These are phyloP conservation scores for Ophraella communa DNA, from an alignment of 2,888 invertebrate genomes.

Conservation along the genomic window DNA sequence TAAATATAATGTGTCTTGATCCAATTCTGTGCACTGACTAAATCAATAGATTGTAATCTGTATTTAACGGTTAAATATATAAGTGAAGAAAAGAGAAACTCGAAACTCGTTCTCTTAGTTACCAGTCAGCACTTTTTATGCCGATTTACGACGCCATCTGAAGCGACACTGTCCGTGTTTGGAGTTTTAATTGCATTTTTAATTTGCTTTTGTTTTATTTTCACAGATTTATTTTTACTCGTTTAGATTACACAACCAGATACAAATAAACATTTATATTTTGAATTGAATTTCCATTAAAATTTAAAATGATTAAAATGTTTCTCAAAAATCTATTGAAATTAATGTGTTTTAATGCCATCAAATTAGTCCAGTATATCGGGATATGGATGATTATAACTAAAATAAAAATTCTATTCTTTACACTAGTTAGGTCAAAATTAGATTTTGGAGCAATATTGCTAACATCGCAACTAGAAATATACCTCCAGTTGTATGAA, in stretches of 20 bases:
- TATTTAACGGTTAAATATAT: slow-evolving; percentile 4
- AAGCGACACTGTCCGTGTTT: slow-evolving; percentile 21
- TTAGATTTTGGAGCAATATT: too few species aligned
- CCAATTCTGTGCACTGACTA: slow-evolving; percentile 1
- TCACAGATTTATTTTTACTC: slow-evolving; percentile 8
- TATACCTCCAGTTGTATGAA: too few species aligned
- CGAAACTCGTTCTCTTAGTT: slow-evolving; percentile 24
- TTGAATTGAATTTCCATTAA: slow-evolving; percentile 6
- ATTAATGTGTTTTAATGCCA: too few species aligned
- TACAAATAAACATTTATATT: slow-evolving; percentile 1
- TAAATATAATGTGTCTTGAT: neutral
- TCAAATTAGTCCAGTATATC: too few species aligned
- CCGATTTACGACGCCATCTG: slow-evolving; percentile 25
- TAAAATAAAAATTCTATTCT: too few species aligned
- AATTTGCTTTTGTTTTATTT: slow-evolving; percentile 16
- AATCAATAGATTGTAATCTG: slow-evolving; percentile 23
- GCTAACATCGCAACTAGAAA: too few species aligned
- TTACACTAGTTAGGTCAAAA: too few species aligned
- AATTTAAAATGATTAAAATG: neutral
- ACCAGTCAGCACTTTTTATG: slow-evolving; percentile 10
- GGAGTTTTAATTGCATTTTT: slow-evolving; percentile 28
- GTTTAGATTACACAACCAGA: slow-evolving; percentile 4
- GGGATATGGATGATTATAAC: too few species aligned
- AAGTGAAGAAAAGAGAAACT: slow-evolving; percentile 11
- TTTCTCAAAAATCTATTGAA: too few species aligned